phyloP scores from a whole-genome alignment of 2,888 invertebrate species.

The Microchrysa polita region DNA sequence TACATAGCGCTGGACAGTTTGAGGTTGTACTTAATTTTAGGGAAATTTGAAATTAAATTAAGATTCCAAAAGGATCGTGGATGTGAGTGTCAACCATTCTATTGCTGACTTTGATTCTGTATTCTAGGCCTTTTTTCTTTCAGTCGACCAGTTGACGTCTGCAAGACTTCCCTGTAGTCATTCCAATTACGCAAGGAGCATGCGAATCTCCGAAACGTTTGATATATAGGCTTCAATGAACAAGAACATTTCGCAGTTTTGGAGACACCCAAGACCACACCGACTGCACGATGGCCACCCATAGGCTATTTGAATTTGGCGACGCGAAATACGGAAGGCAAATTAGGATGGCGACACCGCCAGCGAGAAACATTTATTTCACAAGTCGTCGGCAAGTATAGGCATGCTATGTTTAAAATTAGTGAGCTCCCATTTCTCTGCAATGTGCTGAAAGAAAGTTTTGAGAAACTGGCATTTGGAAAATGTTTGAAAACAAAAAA shows the following conservation, averaged over 20 bases:
- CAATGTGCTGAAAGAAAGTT: conserved; percentile 40
- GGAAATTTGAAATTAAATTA: too few species aligned
- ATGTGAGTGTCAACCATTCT: too few species aligned
- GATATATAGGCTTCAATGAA: conserved; percentile 31
- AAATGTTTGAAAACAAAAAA: conserved; percentile 7
- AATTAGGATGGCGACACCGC: conserved; percentile 22
- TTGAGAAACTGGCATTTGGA: conserved; percentile 30
- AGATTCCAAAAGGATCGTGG: too few species aligned
- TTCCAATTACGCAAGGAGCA: neutral
- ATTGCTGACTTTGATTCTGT: too few species aligned
- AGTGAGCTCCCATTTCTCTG: conserved; percentile 22
- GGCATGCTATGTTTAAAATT: neutral
- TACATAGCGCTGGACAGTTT: too few species aligned
- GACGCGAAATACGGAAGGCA: conserved; percentile 10
- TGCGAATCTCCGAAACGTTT: neutral
- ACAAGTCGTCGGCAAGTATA: conserved; percentile 29
- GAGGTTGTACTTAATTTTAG: too few species aligned
- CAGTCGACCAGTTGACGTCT: neutral
- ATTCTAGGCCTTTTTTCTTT: too few species aligned
- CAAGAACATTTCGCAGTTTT: conserved; percentile 35
- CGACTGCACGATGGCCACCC: conserved; percentile 41
- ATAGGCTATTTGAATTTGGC: neutral
- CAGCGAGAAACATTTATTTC: conserved; percentile 10
- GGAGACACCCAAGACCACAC: conserved; percentile 44
- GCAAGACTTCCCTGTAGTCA: neutral